Conservation (phyloP, 1,140 invertebrate genomes). For the Lepidurus packardi region DNA sequence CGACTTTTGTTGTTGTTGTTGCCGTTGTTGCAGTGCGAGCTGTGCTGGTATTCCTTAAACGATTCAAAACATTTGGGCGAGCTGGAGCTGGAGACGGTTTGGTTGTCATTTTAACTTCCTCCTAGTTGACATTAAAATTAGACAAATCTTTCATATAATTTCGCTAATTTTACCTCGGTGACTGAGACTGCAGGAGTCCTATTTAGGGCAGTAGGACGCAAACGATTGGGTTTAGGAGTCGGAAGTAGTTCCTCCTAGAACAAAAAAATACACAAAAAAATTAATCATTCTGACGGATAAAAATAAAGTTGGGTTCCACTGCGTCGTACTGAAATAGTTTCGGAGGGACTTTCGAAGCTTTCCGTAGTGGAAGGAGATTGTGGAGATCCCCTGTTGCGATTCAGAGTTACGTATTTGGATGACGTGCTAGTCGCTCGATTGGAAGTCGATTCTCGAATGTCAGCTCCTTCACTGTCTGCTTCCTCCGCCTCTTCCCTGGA, state of each 20-base stretch:
- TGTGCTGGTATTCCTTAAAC: neutral
- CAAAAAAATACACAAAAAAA: neutral
- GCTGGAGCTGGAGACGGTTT: neutral
- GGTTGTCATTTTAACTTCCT: neutral
- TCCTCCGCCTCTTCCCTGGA: neutral
- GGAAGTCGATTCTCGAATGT: conserved; percentile 24
- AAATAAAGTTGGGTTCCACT: neutral
- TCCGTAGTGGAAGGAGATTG: neutral
- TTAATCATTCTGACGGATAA: neutral
- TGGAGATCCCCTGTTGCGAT: conserved; percentile 4
- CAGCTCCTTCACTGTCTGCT: neutral
- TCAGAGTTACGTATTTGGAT: conserved; percentile 26
- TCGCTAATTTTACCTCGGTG: neutral
- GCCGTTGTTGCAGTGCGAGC: neutral
- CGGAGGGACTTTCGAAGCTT: neutral
- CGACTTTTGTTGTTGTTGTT: neutral
- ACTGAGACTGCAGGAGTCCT: neutral
- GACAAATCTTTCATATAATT: neutral
- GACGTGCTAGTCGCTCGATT: conserved; percentile 17
- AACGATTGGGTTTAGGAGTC: neutral
- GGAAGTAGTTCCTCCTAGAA: neutral
- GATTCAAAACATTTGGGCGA: conserved; percentile 7
- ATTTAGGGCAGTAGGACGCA: neutral
- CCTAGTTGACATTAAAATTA: neutral
- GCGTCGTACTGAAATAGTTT: neutral